A percentile compares a stretch with the other conserved stretches of the same genome.
phyloP scores from a whole-genome alignment of 2,888 invertebrate species.

The Margaritifera margaritifera region DNA sequence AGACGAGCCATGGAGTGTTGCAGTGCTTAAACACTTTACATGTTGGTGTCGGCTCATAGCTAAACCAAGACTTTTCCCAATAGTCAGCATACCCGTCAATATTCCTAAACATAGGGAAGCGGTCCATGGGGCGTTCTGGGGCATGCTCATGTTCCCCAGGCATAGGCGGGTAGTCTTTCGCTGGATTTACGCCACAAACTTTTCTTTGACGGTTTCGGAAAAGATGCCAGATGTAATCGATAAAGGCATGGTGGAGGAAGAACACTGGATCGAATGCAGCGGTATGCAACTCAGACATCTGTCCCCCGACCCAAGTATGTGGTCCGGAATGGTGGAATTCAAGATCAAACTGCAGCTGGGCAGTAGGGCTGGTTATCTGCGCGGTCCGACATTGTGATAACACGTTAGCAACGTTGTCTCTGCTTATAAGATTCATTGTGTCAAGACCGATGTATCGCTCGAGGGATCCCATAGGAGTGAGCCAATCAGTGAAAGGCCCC shows the following conservation, averaged over 20 bases:
- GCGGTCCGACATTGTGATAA: constrained; percentile 30
- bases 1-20: too few relatives aligned
- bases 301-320: constrained; percentile 59
- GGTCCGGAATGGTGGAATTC: constrained; percentile 48
- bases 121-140: constrained; percentile 24
- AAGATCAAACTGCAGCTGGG: constrained; percentile 23
- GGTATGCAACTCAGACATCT: constrained; percentile 49
- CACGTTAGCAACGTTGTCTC: constrained; percentile 29
- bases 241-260: constrained; percentile 57
- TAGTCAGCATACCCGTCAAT: constrained; percentile 30
- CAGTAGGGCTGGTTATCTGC: constrained; percentile 36
- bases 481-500: constrained; percentile 61
- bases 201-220: constrained; percentile 44
- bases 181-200: constrained; percentile 35
- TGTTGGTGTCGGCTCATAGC: constrained; percentile 32
- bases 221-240: constrained; percentile 58
- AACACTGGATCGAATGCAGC: constrained; percentile 60
- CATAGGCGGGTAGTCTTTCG: constrained; percentile 30
- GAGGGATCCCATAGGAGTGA: constrained; percentile 41
- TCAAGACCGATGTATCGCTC: constrained; percentile 44
- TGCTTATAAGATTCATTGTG: constrained; percentile 44
- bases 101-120: constrained; percentile 31
- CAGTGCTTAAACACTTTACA: constrained; percentile 13
- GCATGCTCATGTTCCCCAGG: constrained; percentile 21
- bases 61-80: constrained; percentile 32